phyloP scores from a whole-genome alignment of 2,888 invertebrate genomes.

The Notocelia uddmanniana region DNA sequence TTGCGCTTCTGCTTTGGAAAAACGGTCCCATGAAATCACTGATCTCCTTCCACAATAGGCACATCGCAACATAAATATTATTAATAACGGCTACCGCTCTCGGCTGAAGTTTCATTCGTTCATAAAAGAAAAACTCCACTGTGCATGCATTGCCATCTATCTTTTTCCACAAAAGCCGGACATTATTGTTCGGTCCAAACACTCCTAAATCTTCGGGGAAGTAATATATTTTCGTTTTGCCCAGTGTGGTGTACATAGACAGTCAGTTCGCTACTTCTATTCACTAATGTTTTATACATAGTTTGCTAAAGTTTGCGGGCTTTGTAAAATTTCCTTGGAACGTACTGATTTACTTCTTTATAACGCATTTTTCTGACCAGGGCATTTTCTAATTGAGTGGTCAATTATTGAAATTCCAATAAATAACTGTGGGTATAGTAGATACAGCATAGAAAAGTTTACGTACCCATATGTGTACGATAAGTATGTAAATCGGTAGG shows the following conservation, averaged over 20 bases:
- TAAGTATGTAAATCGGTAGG: too few relatives aligned
- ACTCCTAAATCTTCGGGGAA: slow-evolving; percentile 86
- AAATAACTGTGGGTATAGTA: not conserved
- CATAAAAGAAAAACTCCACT: slow-evolving; percentile 84
- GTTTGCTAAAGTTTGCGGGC: slow-evolving; percentile 55
- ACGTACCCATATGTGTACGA: too few relatives aligned
- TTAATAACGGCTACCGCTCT: slow-evolving; percentile 73
- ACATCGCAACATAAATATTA: slow-evolving; percentile 77
- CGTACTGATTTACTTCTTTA: not conserved
- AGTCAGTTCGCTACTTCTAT: slow-evolving; percentile 76
- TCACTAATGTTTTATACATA: slow-evolving; percentile 83
- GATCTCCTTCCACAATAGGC: slow-evolving; percentile 64
- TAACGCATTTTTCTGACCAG: not conserved
- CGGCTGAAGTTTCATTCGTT: slow-evolving; percentile 79
- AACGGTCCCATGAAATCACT: slow-evolving; percentile 67
- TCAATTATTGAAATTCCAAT: not conserved
- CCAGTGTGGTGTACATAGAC: slow-evolving; percentile 81
- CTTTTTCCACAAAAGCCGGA: slow-evolving; percentile 87
- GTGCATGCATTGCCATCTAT: slow-evolving; percentile 85
- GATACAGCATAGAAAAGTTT: too few relatives aligned
- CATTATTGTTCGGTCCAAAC: slow-evolving; percentile 87
- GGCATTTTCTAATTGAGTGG: not conserved
- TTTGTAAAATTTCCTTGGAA: slow-evolving; percentile 10
- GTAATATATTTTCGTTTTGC: slow-evolving; percentile 87
- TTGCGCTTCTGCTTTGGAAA: slow-evolving; percentile 55